Evolutionary conservation across 2,797 vertebrate genomes (phyloP).

Genomic region (Clamator glandarius): DNA sequence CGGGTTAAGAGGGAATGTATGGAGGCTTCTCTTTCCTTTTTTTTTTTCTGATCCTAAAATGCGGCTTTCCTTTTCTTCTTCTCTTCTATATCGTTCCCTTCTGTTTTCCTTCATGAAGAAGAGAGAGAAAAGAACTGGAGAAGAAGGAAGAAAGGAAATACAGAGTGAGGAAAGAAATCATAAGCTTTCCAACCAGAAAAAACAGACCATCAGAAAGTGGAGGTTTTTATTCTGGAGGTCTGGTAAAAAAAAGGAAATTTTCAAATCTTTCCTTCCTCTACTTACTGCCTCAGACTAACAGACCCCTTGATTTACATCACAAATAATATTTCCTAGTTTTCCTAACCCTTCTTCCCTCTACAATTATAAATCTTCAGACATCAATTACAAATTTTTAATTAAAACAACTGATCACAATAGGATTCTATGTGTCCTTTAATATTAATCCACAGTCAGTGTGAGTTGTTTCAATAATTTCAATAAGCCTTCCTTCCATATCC

Average conservation of each 20-base stretch:
- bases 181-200: neutral
- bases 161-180: neutral
- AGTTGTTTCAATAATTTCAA: neutral
- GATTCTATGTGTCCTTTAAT: neutral
- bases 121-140: neutral
- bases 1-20: neutral
- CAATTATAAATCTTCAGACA: neutral
- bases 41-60: neutral
- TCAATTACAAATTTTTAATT: neutral
- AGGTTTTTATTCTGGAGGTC: neutral
- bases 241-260: neutral
- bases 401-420: neutral
- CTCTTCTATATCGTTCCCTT: neutral
- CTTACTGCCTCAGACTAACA: neutral
- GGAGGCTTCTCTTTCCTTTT: neutral
- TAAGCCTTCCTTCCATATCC: neutral
- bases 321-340: neutral
- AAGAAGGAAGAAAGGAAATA: neutral
- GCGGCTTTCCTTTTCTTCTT: neutral
- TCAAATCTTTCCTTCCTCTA: neutral
- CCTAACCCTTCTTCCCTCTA: neutral
- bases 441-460: neutral
- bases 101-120: neutral
- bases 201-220: accelerated
- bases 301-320: neutral